Conservation (phyloP, 37 sponge, comb jelly and placozoan genomes). For the Lycopodina hypogea region DNA sequence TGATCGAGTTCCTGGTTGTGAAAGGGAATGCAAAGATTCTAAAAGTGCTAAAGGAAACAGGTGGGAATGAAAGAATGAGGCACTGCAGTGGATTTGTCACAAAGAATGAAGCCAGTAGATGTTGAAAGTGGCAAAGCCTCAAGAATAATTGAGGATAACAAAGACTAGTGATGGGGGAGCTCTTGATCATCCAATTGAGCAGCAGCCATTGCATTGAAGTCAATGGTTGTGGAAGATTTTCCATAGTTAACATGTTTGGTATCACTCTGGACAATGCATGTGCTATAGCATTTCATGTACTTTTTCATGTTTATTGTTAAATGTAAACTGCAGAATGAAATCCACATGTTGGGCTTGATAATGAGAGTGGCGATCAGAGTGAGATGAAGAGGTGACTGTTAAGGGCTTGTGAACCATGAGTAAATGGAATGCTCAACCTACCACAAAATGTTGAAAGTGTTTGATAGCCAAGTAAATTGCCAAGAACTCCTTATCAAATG, state of each 20-base stretch:
- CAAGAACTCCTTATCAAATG: background rate
- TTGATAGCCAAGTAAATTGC: no score
- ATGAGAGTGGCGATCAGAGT: background rate
- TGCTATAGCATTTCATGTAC: constrained; percentile 22
- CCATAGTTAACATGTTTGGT: background rate
- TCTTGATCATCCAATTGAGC: constrained; percentile 2
- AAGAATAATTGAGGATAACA: constrained; percentile 11
- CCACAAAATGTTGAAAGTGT: no score
- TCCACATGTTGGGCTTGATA: background rate
- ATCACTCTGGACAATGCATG: background rate
- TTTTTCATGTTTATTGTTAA: background rate
- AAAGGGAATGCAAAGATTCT: constrained; percentile 5
- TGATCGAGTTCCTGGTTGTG: constrained; percentile 26
- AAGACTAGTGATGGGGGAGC: background rate
- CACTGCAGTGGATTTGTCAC: constrained; percentile 41
- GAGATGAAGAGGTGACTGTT: background rate
- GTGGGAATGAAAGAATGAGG: constrained; percentile 40
- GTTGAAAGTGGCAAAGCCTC: constrained; percentile 19
- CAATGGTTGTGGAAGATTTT: background rate
- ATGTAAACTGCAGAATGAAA: background rate
- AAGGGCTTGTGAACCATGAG: background rate
- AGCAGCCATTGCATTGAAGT: background rate
- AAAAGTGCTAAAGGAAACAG: constrained; percentile 21
- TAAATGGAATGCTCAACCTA: background rate
- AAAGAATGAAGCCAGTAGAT: constrained; percentile 15